Percentiles rank a stretch among this genome's conserved stretches.
phyloP scores from a whole-genome alignment of 2,888 invertebrate genomes.

The Ecliptopera silaceata region DNA sequence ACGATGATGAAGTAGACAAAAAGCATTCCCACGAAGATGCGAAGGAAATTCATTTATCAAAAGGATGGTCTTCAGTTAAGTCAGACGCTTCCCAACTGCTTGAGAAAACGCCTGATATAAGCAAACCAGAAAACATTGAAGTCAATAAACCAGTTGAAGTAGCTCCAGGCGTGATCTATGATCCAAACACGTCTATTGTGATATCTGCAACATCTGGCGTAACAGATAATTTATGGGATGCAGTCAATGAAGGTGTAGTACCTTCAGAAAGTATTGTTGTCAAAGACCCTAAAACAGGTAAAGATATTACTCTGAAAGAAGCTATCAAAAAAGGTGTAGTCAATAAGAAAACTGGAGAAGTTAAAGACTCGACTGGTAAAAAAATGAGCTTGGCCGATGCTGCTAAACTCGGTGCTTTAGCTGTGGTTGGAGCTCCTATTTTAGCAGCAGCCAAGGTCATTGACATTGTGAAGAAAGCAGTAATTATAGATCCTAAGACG shows the following conservation, averaged over 20 bases:
- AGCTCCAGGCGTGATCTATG: conserved; percentile 87
- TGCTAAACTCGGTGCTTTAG: conserved; percentile 88
- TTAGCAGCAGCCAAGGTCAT: conserved; percentile 87
- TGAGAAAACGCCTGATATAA: conserved; percentile 7
- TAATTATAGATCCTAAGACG: conserved; percentile 88
- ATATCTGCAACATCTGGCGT: conserved; percentile 85
- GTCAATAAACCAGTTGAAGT: conserved; percentile 78
- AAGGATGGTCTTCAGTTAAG: conserved; percentile 7
- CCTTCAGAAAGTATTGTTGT: conserved; percentile 86
- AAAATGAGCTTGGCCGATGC: conserved; percentile 89
- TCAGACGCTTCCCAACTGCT: not conserved
- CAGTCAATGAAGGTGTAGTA: conserved; percentile 89
- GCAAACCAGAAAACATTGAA: conserved; percentile 19
- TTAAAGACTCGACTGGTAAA: conserved; percentile 85
- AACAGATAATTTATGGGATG: conserved; percentile 86
- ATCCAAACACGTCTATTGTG: conserved; percentile 87
- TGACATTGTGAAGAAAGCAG: conserved; percentile 83
- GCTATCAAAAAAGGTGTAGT: conserved; percentile 90
- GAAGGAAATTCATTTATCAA: conserved; percentile 7
- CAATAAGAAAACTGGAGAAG: conserved; percentile 86
- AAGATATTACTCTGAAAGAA: conserved; percentile 87
- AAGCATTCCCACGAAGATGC: conserved; percentile 14
- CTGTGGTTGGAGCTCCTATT: conserved; percentile 89
- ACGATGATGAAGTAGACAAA: conserved; percentile 50
- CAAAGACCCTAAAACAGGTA: conserved; percentile 86